Evolutionary conservation across 1,140 invertebrate species (phyloP), one percentile per base, ranked within the genome.

Genomic region (Leguminivora glycinivorella): DNA sequence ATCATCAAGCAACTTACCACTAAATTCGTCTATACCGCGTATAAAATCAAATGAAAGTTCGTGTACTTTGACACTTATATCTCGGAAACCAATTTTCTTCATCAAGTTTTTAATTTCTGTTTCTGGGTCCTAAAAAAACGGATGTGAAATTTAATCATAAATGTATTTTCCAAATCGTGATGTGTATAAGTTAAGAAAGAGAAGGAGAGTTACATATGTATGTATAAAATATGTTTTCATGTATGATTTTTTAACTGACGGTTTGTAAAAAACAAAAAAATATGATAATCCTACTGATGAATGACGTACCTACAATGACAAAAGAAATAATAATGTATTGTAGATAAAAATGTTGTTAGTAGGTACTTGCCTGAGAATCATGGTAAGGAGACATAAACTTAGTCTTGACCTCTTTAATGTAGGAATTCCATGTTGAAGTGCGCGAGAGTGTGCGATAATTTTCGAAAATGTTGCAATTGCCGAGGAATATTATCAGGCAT

Each of bases 351-450:
- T 31, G 29, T 31, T 31, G 9, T 4, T 2, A 31, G 14, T 47
- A 47, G 43, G 43, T 43, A 52, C 47, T 29, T 31, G 17, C 58
- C 58, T 63, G 58, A 17, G 58, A 63, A 29, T 63, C 58, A 17
- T 63, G 26, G 17, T 63, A 63, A 14, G 58, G 58, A 31, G 58
- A 31, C 3, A 29, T 31, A 7, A 63, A 34, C 14, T 63, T 63
- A 0, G 24, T 63, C 25, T 63, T 10, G 25, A 63, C 58, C 17
- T 63, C 25, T 31, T 63, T n/a, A 17, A 63, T 14, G 17, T 63
- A 9, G 7, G 10, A 5, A 17, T 17, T 17, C 58, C 58, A 63
- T 63, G n/a, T 63, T 22, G 58, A 4, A n/a, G 58, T 31, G 26
- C 58, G 25, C 6, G 58, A 29, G 12, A 63, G 58, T 26, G 12